A percentile compares a stretch with the other conserved stretches of the same genome.
Evolutionary conservation across 2,888 invertebrate species (phyloP).

Genomic region (Eurytoma californica): DNA sequence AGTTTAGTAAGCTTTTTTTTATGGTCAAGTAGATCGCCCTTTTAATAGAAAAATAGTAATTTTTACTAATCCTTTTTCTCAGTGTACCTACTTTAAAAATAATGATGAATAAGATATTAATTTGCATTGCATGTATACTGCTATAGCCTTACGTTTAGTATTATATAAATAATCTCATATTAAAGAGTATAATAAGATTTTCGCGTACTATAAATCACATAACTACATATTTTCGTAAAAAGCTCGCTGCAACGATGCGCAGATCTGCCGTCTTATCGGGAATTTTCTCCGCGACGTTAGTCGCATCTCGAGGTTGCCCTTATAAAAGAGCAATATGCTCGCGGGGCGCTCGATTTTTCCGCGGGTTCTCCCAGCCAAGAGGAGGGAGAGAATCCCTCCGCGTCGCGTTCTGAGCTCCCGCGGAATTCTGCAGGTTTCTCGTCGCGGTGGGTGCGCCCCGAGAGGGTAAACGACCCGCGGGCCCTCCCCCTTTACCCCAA

Average conservation of each 20-base stretch:
- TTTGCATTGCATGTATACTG: too few species aligned
- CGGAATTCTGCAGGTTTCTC: slow-evolving; percentile 31
- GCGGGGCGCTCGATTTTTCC: slow-evolving; percentile 25
- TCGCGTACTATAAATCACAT: too few species aligned
- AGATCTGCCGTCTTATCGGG: not conserved
- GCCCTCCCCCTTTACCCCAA: not conserved
- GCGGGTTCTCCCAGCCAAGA: slow-evolving; percentile 31
- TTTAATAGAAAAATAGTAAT: too few species aligned
- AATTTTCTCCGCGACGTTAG: not conserved
- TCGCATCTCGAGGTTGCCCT: not conserved
- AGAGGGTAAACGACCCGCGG: slow-evolving; percentile 33
- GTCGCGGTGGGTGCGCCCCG: slow-evolving; percentile 6
- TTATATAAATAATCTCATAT: too few species aligned
- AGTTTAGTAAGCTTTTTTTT: too few species aligned
- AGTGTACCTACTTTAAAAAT: slow-evolving; percentile 49
- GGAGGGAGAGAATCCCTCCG: slow-evolving; percentile 33
- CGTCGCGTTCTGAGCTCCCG: slow-evolving; percentile 30
- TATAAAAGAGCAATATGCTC: not conserved
- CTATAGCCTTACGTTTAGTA: too few species aligned
- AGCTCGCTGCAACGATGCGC: slow-evolving; percentile 1
- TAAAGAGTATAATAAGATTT: too few species aligned
- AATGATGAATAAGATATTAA: too few species aligned
- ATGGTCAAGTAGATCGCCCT: too few species aligned
- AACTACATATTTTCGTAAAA: not conserved
- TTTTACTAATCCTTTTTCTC: too few species aligned